Base-by-base conservation (phyloP, 2,797 vertebrate genomes). In the Hybognathus amarus region DNA sequence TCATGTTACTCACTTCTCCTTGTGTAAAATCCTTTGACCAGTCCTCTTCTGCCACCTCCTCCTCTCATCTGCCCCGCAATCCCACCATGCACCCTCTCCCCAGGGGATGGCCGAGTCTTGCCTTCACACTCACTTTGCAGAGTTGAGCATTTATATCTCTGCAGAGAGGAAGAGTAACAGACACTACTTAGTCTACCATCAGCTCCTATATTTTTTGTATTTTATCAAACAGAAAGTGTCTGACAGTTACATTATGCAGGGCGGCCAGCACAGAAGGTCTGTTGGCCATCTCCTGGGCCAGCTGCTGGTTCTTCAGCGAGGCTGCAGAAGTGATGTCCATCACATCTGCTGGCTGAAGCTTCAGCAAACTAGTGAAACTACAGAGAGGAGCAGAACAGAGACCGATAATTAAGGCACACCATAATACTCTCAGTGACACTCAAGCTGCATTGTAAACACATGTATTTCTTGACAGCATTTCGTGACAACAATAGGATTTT, bases 291-390 rank as follows among this genome's bases (percentile, higher is more conserved):
- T 97, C 95, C 91, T 96, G 95, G 89, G 95, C 96, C 92, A 97
- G 93, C 75, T 93, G 94, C 92, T 95, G 93, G 93, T 97, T 97
- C 90, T 94, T 93, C 90, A 94, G 92, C 86, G 95, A 96, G 92
- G 95, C 95, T 82, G 95, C 91, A 87, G 93, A 94, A 64, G 93
- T 91, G 92, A 95, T 92, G 91, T 93, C 95, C 92, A 93, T 94
- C 61, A 93, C 92, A 90, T 93, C 92, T 90, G 93, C 93, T 90
- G 95, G 94, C 94, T 96, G 95, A 94, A 95, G 95, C 94, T 95
- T 96, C 94, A 96, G 92, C 95, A 97, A 95, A 89, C 94, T 95
- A 94, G 95, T 96, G 90, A 96, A 97, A 92, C 96, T 96, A 92
- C 93, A 94, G 42, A n/a, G 27, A 36, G 12, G 24, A 56, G 9